Base-by-base conservation (phyloP, 2,797 vertebrate genomes). In the Capromys pilorides region DNA sequence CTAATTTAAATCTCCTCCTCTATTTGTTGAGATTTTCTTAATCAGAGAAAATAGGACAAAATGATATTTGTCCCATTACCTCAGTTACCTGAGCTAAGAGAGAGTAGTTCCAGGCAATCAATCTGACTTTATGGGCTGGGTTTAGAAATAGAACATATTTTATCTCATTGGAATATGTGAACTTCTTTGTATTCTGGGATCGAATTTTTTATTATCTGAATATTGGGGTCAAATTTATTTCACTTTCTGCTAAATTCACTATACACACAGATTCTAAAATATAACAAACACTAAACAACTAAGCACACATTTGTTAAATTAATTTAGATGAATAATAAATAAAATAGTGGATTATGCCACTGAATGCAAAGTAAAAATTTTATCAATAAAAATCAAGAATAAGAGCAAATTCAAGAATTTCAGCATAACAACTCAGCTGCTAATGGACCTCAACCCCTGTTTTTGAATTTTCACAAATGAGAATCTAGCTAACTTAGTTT, bases 251-350 rank as follows among this genome's bases (percentile, higher is more conserved):
- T 41, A 36, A 87, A 88, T 90, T 5, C 1, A 22, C 39, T 79
- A 8, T 22, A 51, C 61, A n/a, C 19, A 59, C 41, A 54, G 19
- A 82, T n/a, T 87, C 26, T 19, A 83, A 61, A 39, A 88, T 57
- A 33, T 54, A 95, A 36, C 3, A 69, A 36, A 8, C 6, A 86
- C 39, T 84, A 82, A 91, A 75, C 57, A 75, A 83, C n/a, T 84
- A 83, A 91, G 69, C 62, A 75, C 19, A 7, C 61, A 86, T 79
- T 95, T 86, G 24, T 41, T 69, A 64, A 91, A 91, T 77, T 79
- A 2, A 78, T 80, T 51, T 87, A 45, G 66, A 66, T 54, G 26
- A 79, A 41, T 82, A 36, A 36, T 2, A 88, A 84, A 83, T 22
- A 19, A 10, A 73, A 24, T 49, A 54, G 6, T 82, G 33, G 13